Base-by-base conservation (phyloP, 2,888 invertebrate genomes). In the Adela reaumurella region DNA sequence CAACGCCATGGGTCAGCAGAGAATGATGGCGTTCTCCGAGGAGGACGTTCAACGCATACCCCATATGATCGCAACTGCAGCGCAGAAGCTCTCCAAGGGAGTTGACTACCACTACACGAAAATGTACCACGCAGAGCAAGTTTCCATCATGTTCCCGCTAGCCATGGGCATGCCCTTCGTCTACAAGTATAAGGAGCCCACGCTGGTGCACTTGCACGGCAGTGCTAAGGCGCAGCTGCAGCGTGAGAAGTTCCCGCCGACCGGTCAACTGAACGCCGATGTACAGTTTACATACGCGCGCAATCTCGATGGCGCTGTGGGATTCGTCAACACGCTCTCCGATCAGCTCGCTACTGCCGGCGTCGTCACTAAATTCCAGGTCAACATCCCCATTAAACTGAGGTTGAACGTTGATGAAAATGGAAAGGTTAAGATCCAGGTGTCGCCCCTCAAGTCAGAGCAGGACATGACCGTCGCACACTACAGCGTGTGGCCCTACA, bases 81-180 rank as follows among this genome's bases (percentile, higher is more conserved):
- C 78, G 53, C 57, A 67, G 47, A 55, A 65, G 14, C 59, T 84
- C 8, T 65, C 64, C 43, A 60, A 78, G 6, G 84, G 83, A 46
- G 64, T 74, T 43, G 60, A 74, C 17, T 70, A 82, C 56, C 83
- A 85, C 60, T 80, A 81, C 64, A 86, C 83, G 43, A 87, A 84
- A 63, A 68, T 86, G 11, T 61, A 74, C 46, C 83, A 83, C 57
- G 69, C 79, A 46, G 74, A 78, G 45, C 83, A 86, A 54, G 68
- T 85, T 6, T 80, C 81, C 11, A 65, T 89, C 16, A 83, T 84
- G 66, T 85, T 88, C 78, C 88, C 90, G 3, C 81, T 87, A n/a
- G 84, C 83, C 50, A 82, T 81, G 56, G 90, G 90, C 63, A 70
- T 89, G 56, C 89, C 89, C 11, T 87, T 87, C 63, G 67, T 84